Evolutionary conservation across 2,113 vertebrate genomes (phyloP), one percentile per base, ranked within the genome.

Genomic region (Gadus chalcogrammus): DNA sequence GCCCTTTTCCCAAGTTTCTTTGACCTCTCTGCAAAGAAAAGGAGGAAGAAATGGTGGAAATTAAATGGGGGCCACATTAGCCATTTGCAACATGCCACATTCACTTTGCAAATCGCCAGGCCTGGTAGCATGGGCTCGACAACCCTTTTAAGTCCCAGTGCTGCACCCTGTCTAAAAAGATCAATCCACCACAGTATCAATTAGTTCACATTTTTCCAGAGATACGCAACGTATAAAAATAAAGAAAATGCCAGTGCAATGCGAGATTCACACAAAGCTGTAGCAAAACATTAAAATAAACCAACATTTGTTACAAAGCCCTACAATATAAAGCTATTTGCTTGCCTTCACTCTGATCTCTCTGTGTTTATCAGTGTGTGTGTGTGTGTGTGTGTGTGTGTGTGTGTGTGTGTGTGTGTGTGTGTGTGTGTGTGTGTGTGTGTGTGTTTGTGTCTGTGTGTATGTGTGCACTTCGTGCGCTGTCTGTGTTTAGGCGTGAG

Each of bases 331-430:
- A 48, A 48, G 42, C 42, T 35, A 35, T 48, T 48, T 48, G 42
- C 42, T 48, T 8, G 42, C 42, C 42, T 48, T 48, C 42, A 9
- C 42, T 48, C 42, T 48, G 42, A 9, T 48, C 42, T 48, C 8
- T 48, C 42, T 48, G 42, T 48, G 42, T 35, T 35, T 35, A 35
- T 35, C 31, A 4, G 31, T 35, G 31, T 35, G 31, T 35, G 31
- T 35, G 31, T 35, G 31, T 48, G 9, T 48, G 71, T 79, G 75
- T 75, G 82, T 82, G 78, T 84, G 71, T 85, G 78, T 76, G 80
- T 61, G 38, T 31, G 76, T 64, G 68, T 81, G 79, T 74, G 72
- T 73, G 78, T 76, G 74, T 35, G 28, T 5, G 13, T 64, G 55
- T 16, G 67, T 16, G 55, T 27, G 56, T 55, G 27, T 18, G 27